Evolutionary conservation across 2,113 vertebrate genomes (phyloP).

Genomic region (Charina bottae): DNA sequence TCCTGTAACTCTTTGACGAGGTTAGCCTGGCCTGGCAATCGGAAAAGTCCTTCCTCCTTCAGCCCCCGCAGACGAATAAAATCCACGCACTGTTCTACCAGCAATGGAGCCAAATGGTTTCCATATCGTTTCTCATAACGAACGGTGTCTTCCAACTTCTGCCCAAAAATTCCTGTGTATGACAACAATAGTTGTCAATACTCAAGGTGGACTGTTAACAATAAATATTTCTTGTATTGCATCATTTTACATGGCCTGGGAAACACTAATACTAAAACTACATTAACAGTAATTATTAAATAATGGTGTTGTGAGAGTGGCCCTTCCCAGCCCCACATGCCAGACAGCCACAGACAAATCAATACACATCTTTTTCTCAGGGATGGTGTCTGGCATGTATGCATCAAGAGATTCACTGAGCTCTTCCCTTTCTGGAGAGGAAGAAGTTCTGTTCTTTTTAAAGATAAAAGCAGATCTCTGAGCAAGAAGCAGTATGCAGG

Average conservation of each 20-base stretch:
- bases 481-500: no score
- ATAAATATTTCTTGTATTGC: neutral
- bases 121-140: conserved; percentile 91
- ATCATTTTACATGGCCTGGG: neutral
- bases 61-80: conserved; percentile 93
- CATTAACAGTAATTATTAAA: neutral
- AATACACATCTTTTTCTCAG: no score
- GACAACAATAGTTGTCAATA: conserved; percentile 1
- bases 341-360: no score
- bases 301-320: no score
- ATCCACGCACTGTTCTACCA: conserved; percentile 97
- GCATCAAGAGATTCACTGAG: no score
- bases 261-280: neutral
- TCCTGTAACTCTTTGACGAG: conserved; percentile 97
- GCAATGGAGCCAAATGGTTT: conserved; percentile 88
- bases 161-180: conserved; percentile 92
- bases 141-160: conserved; percentile 96
- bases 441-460: no score
- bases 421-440: no score
- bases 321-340: no score
- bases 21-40: conserved; percentile 93
- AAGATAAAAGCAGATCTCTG: no score
- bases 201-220: fast-evolving
- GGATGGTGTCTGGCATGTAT: no score
- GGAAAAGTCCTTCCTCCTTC: conserved; percentile 92